Percentiles rank a stretch among this genome's conserved stretches.
Evolutionary conservation across 2,797 vertebrate species (phyloP).

Genomic region (Helarctos malayanus): DNA sequence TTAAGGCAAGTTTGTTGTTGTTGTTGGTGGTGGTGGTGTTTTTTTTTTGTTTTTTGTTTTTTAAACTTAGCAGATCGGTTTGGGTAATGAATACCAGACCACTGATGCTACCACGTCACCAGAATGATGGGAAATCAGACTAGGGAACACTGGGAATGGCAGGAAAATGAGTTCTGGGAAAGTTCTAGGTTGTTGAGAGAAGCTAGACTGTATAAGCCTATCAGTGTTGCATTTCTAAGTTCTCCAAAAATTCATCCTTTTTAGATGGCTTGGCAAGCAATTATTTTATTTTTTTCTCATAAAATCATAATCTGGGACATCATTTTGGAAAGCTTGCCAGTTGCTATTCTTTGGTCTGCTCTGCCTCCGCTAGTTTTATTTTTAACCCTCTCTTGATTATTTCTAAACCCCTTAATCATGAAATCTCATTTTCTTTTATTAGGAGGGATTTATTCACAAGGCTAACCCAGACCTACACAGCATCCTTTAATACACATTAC

Average conservation of each 20-base stretch:
- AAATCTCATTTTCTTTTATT: constrained; percentile 73
- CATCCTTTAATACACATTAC: constrained; percentile 16
- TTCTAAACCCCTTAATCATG: constrained; percentile 74
- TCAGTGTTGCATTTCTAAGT: constrained; percentile 14
- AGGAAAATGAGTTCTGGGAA: constrained; percentile 16
- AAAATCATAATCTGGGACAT: constrained; percentile 68
- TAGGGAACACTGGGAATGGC: background rate
- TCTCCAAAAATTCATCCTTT: constrained; percentile 52
- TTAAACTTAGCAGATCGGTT: background rate
- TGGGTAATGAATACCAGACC: constrained; percentile 43
- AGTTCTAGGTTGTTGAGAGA: background rate
- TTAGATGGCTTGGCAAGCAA: constrained; percentile 64
- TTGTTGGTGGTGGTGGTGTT: background rate
- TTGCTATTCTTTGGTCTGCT: constrained; percentile 62
- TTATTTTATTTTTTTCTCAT: constrained; percentile 59
- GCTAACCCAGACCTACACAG: background rate
- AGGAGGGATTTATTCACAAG: constrained; percentile 64
- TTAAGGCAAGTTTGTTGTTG: background rate
- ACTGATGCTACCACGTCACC: background rate
- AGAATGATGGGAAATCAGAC: background rate
- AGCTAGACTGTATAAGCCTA: background rate
- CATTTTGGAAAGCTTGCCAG: constrained; percentile 55
- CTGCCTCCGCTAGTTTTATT: constrained; percentile 68
- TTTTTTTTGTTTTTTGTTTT: background rate
- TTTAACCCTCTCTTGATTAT: constrained; percentile 77